These are phyloP conservation scores for Bathynomus jamesi DNA, from an alignment of 1,140 invertebrate species.

Conservation along the genomic window DNA sequence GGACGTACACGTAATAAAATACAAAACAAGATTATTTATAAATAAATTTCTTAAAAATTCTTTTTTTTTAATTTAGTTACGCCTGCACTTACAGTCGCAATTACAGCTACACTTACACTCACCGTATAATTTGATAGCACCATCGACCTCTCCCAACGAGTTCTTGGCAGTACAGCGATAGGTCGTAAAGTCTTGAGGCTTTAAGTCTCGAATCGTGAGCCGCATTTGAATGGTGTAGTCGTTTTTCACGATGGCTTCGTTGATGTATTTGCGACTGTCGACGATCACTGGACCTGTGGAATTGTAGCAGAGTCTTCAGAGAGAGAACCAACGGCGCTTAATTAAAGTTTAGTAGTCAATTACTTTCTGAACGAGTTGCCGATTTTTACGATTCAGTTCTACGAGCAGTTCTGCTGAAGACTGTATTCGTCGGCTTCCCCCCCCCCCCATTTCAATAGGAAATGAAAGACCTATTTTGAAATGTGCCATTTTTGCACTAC, in stretches of 20 bases:
- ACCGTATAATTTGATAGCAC: conserved; percentile 85
- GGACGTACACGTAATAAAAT: background rate
- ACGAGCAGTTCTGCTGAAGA: too few species aligned
- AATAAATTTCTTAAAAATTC: background rate
- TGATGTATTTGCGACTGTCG: conserved; percentile 67
- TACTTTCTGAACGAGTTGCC: too few species aligned
- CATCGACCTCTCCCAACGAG: conserved; percentile 80
- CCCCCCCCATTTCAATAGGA: too few species aligned
- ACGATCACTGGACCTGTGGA: conserved; percentile 76
- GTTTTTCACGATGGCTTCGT: conserved; percentile 53
- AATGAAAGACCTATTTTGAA: too few species aligned
- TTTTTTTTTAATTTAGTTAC: background rate
- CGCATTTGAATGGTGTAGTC: conserved; percentile 75
- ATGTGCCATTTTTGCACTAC: too few species aligned
- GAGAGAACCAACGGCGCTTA: too few species aligned
- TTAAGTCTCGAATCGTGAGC: conserved; percentile 67
- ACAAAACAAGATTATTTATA: background rate
- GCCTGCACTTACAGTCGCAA: too few species aligned
- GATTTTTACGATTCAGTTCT: too few species aligned
- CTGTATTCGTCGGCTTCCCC: too few species aligned
- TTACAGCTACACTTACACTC: too few species aligned
- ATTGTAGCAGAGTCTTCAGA: too few species aligned
- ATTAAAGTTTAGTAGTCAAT: too few species aligned
- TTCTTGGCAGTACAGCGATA: conserved; percentile 82
- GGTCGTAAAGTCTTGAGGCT: conserved; percentile 68